Base-by-base conservation (phyloP, 2,113 vertebrate genomes). In the Protomyctophum bolini region DNA sequence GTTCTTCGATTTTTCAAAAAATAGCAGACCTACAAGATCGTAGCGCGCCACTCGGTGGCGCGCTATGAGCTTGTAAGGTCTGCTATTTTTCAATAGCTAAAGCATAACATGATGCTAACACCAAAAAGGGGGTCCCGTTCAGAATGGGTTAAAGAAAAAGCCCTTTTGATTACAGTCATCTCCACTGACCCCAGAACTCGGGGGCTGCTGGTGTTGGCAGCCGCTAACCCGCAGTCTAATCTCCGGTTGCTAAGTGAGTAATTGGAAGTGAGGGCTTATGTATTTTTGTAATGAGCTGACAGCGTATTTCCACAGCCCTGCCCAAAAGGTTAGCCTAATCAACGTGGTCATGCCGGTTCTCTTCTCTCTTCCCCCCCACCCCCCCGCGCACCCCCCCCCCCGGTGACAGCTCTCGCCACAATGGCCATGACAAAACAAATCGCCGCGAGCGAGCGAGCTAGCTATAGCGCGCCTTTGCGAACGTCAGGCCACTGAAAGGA, bases 251-350 rank as follows among this genome's bases (percentile, higher is more conserved):
- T 88, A 87, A 85, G 57, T 79, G 90, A 93, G 89, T 95, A 95
- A 96, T 97, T 96, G 92, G 91, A 95, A 92, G 91, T 91, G 94
- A 96, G 92, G 78, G 83, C 83, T 92, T 92, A 93, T 94, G 90
- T 95, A 92, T 95, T 95, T 95, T 92, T 83, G 79, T 93, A 95
- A 93, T 66, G 91, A 95, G 91, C 89, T 91, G 91, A 93, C 93
- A 91, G 92, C 88, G 87, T 90, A 92, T 93, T 93, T 93, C 92
- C 90, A 91, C 90, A 86, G 66, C 55, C 33, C 56, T 63, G 78
- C 85, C 87, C 88, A 77, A 72, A 89, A 6, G 0, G 79, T 82
- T 86, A 78, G 76, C 83, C 87, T 92, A 92, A 93, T 96, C 93
- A 95, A 91, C 84, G 66, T 87, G 75, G 88, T 93, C 93, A 90